Evolutionary conservation across 2,797 vertebrate species (phyloP), one percentile per base, ranked within the genome.

Genomic region (Morus bassanus): DNA sequence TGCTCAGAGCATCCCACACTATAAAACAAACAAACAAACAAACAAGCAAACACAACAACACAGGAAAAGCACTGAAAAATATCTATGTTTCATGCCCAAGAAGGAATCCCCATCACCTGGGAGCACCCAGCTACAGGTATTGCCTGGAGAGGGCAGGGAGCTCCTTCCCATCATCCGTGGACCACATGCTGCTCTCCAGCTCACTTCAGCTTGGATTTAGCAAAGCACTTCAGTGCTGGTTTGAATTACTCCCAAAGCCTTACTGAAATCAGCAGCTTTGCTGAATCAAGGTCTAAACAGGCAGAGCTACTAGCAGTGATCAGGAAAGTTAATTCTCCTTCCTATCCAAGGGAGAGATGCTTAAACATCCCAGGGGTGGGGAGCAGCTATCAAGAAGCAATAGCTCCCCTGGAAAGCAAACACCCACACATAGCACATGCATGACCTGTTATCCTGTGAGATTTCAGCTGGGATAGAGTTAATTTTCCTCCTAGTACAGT

Each of bases 201-300:
- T 89, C 77, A 25, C 53, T 89, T 43, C 59, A 89, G 46, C 53
- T 59, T 64, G 39, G 59, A 57, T 86, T 89, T 56, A 93, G 59
- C 65, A 60, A 81, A 92, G 61, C 57, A 21, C 33, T 75, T 59
- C 43, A 63, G 28, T 46, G 45, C 25, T 45, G 43, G 50, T 60
- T 91, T 73, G n/a, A 95, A 63, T 93, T 48, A 69, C 82, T 89
- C 82, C 31, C 2, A 9, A 76, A 84, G 43, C 67, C 73, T 69
- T 85, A 75, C 81, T 89, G 89, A 91, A 85, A 91, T 75, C 84
- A 93, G 87, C 89, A 84, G 85, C 79, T 92, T 86, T 73, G n/a
- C 35, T 67, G 82, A 93, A 69, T 50, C 56, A 78, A 59, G 51
- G 16, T 91, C 31, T 80, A 63, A 90, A 80, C 11, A 77, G 59